These are phyloP conservation scores for Centrocercus urophasianus DNA, from an alignment of 2,113 vertebrate genomes.

Conservation along the genomic window DNA sequence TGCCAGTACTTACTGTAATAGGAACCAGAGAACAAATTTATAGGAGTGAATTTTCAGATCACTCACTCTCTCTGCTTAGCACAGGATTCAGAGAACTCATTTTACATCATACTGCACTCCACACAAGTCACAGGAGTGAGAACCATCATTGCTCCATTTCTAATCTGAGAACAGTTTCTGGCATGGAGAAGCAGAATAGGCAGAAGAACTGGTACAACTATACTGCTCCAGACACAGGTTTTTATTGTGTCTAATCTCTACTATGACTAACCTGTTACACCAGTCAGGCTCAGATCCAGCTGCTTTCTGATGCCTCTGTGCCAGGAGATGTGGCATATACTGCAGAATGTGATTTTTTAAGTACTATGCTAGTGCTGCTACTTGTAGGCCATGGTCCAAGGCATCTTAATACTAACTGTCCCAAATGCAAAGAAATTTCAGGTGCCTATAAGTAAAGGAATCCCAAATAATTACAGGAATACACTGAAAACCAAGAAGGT, in stretches of 20 bases:
- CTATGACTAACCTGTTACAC: background rate
- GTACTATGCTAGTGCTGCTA: background rate
- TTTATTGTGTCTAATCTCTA: background rate
- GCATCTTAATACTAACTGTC: background rate
- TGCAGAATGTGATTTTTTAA: background rate
- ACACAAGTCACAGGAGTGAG: background rate
- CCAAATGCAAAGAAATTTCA: background rate
- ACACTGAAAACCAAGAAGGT: background rate
- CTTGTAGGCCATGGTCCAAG: background rate
- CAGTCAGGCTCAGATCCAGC: background rate
- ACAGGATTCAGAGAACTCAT: background rate
- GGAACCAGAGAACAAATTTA: background rate
- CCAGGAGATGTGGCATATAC: background rate
- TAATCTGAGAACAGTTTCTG: background rate
- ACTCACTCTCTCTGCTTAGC: background rate
- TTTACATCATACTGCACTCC: background rate
- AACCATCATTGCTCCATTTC: background rate
- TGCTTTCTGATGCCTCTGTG: background rate
- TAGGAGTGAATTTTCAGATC: background rate
- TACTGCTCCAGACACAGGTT: background rate
- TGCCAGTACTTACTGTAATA: background rate
- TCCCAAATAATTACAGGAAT: background rate
- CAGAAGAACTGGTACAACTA: background rate
- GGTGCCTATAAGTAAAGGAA: background rate
- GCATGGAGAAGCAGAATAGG: background rate